A percentile compares a stretch with the other conserved stretches of the same genome.
Conservation (phyloP, 2,888 invertebrate genomes). For the Myathropa florea region DNA sequence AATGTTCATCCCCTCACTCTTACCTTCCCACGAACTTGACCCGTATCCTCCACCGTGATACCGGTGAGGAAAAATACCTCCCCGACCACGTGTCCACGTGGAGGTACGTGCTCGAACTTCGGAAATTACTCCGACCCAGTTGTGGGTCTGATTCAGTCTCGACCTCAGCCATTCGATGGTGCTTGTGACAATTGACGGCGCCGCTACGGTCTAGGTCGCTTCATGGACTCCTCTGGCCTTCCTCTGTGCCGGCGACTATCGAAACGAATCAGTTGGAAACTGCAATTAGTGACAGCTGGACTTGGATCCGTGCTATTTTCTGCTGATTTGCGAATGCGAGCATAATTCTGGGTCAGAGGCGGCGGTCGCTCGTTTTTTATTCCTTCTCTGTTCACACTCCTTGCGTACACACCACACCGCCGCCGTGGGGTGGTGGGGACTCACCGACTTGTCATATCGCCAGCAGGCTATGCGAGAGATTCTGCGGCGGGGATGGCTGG, state of each 20-base stretch:
- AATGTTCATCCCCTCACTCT: not conserved
- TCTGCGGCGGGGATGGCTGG: conserved; percentile 32
- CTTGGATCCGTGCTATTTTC: not conserved
- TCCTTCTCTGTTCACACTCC: not conserved
- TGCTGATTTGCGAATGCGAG: not conserved
- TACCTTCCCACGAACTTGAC: not conserved
- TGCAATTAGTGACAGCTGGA: not conserved
- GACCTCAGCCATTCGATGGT: not conserved
- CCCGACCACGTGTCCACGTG: too few species aligned
- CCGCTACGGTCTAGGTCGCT: not conserved
- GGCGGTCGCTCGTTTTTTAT: not conserved
- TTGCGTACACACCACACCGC: not conserved
- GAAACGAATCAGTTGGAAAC: not conserved
- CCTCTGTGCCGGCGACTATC: too few species aligned
- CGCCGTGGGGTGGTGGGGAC: not conserved
- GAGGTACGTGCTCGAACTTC: not conserved
- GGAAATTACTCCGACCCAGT: not conserved
- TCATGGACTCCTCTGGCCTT: too few species aligned
- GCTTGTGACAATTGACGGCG: not conserved
- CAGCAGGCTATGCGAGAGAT: conserved; percentile 28
- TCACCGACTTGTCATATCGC: conserved; percentile 32
- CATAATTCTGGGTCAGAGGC: not conserved
- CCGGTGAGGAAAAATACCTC: too few species aligned
- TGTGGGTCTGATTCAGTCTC: not conserved
- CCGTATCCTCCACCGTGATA: not conserved